A percentile compares a stretch with the other conserved stretches of the same genome.
phyloP scores from a whole-genome alignment of 2,797 vertebrate species.

The Anguilla anguilla region DNA sequence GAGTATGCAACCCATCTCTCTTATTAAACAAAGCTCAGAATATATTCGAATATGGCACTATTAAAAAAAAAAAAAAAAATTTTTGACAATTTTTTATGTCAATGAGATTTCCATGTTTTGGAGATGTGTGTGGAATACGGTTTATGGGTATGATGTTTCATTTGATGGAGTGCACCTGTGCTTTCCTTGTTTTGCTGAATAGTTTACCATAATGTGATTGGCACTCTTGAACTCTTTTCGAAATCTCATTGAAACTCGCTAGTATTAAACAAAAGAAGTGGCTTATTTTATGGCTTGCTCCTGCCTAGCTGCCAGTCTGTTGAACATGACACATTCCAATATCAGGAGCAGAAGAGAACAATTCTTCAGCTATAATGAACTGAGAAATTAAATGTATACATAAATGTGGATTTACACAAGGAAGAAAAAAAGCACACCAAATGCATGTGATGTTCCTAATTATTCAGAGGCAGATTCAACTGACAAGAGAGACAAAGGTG shows the following conservation, averaged over 20 bases:
- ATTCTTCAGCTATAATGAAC: background rate
- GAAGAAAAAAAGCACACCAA: background rate
- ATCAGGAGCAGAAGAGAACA: background rate
- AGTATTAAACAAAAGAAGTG: background rate
- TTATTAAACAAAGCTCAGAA: no score
- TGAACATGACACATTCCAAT: background rate
- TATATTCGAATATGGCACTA: no score
- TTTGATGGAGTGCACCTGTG: no score
- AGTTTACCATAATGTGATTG: background rate
- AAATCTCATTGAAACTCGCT: background rate
- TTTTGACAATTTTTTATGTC: no score
- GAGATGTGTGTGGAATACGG: no score
- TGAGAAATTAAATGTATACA: background rate
- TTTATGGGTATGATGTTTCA: no score
- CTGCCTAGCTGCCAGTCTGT: background rate
- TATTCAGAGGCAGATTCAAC: background rate
- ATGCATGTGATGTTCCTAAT: background rate
- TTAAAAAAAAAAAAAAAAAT: no score
- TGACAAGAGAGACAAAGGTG: background rate
- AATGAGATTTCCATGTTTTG: no score
- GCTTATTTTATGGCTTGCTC: background rate
- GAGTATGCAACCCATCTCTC: no score
- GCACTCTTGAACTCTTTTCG: no score
- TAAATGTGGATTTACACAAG: background rate
- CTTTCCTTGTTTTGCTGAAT: no score